Evolutionary conservation across 1,140 invertebrate species (phyloP).

Genomic region (Branchinecta lindahli): DNA sequence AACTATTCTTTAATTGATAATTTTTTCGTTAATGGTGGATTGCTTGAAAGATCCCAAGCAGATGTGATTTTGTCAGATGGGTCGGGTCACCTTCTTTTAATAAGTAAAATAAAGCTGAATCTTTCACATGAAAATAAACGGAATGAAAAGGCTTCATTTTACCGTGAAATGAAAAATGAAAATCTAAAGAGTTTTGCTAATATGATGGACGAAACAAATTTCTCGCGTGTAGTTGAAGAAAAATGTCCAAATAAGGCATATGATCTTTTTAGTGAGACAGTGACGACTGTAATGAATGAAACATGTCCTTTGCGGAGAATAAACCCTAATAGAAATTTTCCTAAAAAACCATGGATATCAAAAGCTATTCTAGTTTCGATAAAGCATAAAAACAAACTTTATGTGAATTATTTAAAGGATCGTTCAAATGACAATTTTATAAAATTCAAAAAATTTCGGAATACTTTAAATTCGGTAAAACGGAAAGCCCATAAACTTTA

Average conservation of each 20-base stretch:
- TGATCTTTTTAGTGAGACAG: not conserved
- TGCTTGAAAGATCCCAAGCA: slow-evolving; percentile 4
- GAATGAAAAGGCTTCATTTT: not conserved
- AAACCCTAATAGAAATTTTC: too few species aligned
- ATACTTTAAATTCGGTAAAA: not conserved
- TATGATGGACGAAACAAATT: not conserved
- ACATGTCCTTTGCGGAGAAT: too few species aligned
- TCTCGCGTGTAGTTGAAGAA: not conserved
- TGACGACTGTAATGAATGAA: too few species aligned
- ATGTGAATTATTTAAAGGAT: too few species aligned
- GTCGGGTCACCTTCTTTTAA: not conserved
- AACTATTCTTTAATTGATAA: slow-evolving; percentile 10
- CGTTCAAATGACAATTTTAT: not conserved
- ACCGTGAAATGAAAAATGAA: not conserved
- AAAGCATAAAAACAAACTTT: too few species aligned
- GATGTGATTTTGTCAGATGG: slow-evolving; percentile 2
- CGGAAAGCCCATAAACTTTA: not conserved
- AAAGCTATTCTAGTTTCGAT: too few species aligned
- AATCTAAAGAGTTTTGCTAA: not conserved
- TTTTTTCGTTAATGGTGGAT: not conserved
- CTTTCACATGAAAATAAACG: not conserved
- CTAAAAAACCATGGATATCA: too few species aligned
- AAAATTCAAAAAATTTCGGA: not conserved
- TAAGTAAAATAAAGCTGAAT: slow-evolving; percentile 6
- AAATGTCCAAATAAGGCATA: not conserved